A percentile compares a stretch with the other conserved stretches of the same genome.
phyloP scores from a whole-genome alignment of 2,113 vertebrate genomes.

The Marcusenius ussheri region DNA sequence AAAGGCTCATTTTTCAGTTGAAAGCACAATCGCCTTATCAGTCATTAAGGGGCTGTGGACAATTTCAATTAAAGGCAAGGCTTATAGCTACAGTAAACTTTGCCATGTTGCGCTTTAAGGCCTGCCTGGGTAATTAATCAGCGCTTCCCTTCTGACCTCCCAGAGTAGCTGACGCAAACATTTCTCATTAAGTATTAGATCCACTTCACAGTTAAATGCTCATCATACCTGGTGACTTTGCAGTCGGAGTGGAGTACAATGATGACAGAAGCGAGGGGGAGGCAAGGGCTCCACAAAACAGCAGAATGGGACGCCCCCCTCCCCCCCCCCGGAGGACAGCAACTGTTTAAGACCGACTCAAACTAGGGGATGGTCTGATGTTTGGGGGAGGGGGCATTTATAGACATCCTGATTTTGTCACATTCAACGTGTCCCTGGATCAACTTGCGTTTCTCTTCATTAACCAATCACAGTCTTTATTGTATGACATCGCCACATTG shows the following conservation, averaged over 20 bases:
- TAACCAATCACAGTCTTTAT: not conserved
- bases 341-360: not conserved
- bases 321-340: not conserved
- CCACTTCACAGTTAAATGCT: not conserved
- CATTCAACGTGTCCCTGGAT: not conserved
- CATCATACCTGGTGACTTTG: not conserved
- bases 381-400: not conserved
- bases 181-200: not conserved
- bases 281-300: not conserved
- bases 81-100: not conserved
- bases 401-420: not conserved
- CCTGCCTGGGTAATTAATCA: slow-evolving; percentile 5
- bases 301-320: not conserved
- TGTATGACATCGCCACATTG: not conserved
- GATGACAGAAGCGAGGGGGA: not conserved
- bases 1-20: not conserved
- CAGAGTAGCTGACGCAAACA: not conserved
- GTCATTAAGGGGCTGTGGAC: not conserved
- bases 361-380: not conserved
- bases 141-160: not conserved
- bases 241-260: not conserved
- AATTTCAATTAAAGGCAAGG: not conserved
- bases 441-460: not conserved
- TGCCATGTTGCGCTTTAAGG: not conserved
- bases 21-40: not conserved